Evolutionary conservation across 2,797 vertebrate species (phyloP), one percentile per base, ranked within the genome.

Genomic region (Phalloptychus januarius): DNA sequence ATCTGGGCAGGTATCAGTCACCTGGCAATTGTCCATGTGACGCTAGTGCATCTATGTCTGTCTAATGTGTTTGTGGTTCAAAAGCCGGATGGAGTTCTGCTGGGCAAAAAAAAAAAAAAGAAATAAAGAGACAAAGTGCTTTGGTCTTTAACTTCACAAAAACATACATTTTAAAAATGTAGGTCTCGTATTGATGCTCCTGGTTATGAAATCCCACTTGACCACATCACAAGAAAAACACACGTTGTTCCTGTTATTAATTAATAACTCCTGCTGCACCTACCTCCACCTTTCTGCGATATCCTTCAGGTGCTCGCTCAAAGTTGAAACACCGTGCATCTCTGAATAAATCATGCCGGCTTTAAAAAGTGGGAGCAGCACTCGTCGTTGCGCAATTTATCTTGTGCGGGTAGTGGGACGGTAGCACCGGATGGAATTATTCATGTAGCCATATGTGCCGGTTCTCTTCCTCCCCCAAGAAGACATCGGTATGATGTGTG

Each of bases 1-100:
- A 93, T 88, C 86, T 82, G 79, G 92, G 89, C 91, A 94, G 92
- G 93, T 93, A 94, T 94, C 93, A 82, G 89, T 94, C 93, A 94
- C 86, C 82, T 86, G 85, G 82, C 78, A 38, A 91, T 90, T 87
- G 79, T 71, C 80, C 50, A 54, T 12, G 67, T 87, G 91, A 92
- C 89, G 88, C 67, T 23, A 54, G 71, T 72, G 77, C 69, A 83
- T 82, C 85, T 77, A 75, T 76, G 75, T 76, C 87, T 76, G 67
- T 33, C 54, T 89, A 85, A 93, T 88, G 84, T 83, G 91, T 92
- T 71, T 61, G 56, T n/a, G 56, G 76, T 84, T 86, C 74, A 79
- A 75, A 80, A 83, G 50, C 16, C 15, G 52, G 79, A 70, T 28
- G 70, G 12, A 7, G 38, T 70, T 31, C 61, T 72, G 67, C 44